Percentiles rank a stretch among this genome's conserved stretches.
Evolutionary conservation across 2,113 vertebrate genomes (phyloP).

Genomic region (Lagopus muta): DNA sequence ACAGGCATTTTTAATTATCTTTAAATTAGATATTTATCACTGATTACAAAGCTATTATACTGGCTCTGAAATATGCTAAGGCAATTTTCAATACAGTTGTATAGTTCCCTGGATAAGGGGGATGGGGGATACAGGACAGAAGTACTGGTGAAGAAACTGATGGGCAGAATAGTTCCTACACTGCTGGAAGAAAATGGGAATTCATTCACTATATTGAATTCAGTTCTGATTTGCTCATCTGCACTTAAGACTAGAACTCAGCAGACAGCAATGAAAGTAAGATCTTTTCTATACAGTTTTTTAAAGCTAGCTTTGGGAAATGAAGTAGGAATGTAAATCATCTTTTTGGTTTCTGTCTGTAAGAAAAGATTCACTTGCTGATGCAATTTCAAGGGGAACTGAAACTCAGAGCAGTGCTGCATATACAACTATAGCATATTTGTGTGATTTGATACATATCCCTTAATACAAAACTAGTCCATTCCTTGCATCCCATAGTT

Average conservation of each 20-base stretch:
- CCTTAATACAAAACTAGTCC: not conserved
- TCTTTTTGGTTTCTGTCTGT: not conserved
- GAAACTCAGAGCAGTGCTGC: not conserved
- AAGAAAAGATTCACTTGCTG: not conserved
- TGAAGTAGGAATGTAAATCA: not conserved
- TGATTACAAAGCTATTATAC: conserved; percentile 11
- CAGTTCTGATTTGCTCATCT: not conserved
- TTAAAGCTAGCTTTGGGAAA: not conserved
- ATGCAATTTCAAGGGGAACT: not conserved
- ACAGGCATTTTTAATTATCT: conserved; percentile 26
- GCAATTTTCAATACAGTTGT: not conserved
- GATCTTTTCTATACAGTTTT: not conserved
- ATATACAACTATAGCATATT: not conserved
- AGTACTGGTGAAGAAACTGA: not conserved
- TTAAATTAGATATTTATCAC: conserved; percentile 50
- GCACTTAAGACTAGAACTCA: not conserved
- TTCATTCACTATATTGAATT: not conserved
- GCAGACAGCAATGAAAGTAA: not conserved
- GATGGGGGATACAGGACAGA: not conserved
- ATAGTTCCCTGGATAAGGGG: not conserved
- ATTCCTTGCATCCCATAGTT: not conserved
- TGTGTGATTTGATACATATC: not conserved
- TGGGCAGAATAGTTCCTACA: not conserved
- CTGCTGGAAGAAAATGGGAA: not conserved
- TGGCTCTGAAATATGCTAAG: not conserved